Percentiles rank a stretch among this genome's conserved stretches.
Conservation (phyloP, 1,140 invertebrate genomes). For the Teleopsis dalmanni region DNA sequence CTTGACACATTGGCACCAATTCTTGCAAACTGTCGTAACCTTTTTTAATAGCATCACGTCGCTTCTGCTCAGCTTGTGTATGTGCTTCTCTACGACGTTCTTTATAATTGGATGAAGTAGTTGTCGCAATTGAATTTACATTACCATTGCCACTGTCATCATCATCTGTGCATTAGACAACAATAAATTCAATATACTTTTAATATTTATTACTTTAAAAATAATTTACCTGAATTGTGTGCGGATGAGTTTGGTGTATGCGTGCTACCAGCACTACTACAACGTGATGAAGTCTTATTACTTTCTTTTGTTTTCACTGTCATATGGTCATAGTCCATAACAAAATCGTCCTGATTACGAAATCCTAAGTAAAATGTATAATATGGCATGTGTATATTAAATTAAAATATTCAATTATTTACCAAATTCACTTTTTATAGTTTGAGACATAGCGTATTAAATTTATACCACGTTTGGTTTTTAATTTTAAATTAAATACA, state of each 20-base stretch:
- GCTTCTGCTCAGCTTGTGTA: constrained; percentile 94
- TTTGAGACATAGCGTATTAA: too few species aligned
- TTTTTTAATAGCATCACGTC: constrained; percentile 93
- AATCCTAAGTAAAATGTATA: too few species aligned
- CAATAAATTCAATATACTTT: not conserved
- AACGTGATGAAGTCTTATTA: too few species aligned
- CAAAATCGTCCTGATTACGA: too few species aligned
- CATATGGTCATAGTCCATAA: too few species aligned
- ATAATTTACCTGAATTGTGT: constrained; percentile 67
- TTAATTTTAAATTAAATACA: too few species aligned
- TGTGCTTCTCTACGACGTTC: constrained; percentile 90
- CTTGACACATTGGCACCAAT: constrained; percentile 85
- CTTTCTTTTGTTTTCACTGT: too few species aligned
- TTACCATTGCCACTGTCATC: constrained; percentile 80
- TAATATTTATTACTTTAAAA: not conserved
- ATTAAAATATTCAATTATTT: too few species aligned
- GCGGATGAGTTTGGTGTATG: constrained; percentile 77
- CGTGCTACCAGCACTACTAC: constrained; percentile 75
- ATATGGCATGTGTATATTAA: too few species aligned
- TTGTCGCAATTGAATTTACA: constrained; percentile 51
- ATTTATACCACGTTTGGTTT: too few species aligned
- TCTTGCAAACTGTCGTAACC: constrained; percentile 88
- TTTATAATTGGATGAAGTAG: constrained; percentile 66
- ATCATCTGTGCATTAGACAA: constrained; percentile 47
- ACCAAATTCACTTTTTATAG: too few species aligned